These are phyloP conservation scores for Plectrocnemia conspersa DNA, from an alignment of 1,140 invertebrate genomes.

Conservation along the genomic window DNA sequence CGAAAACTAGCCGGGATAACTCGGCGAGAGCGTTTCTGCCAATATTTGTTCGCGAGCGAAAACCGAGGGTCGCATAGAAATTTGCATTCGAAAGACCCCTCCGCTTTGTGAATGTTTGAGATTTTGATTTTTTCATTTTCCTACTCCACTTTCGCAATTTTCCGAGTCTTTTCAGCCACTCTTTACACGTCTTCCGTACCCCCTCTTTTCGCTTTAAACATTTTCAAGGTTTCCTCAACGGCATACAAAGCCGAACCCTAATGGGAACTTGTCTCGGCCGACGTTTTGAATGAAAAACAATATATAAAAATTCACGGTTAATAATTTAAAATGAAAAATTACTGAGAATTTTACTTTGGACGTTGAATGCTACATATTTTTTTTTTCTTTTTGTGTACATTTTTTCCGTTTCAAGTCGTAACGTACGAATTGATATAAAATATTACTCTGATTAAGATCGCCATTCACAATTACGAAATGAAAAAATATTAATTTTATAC, in stretches of 20 bases:
- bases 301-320: constrained; percentile 23
- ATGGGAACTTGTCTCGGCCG: not conserved
- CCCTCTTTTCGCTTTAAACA: constrained; percentile 1
- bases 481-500: no score
- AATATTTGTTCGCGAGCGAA: no score
- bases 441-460: no score
- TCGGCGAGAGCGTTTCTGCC: not conserved
- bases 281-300: constrained; percentile 10
- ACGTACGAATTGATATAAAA: no score
- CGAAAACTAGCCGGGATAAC: not conserved
- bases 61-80: constrained; percentile 6
- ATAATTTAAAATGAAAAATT: constrained; percentile 29
- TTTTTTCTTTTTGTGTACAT: no score
- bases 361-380: no score
- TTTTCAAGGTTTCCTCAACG: constrained; percentile 17
- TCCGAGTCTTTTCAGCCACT: not conserved
- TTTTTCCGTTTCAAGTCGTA: no score
- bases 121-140: constrained; percentile 21
- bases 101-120: constrained; percentile 8
- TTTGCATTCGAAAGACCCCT: constrained; percentile 27
- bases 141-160: not conserved
- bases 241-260: constrained; percentile 23
- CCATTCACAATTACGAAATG: no score
- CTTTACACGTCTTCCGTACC: not conserved
- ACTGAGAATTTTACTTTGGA: no score